Conservation (phyloP, 2,113 vertebrate genomes). For the Ptyas mucosa region DNA sequence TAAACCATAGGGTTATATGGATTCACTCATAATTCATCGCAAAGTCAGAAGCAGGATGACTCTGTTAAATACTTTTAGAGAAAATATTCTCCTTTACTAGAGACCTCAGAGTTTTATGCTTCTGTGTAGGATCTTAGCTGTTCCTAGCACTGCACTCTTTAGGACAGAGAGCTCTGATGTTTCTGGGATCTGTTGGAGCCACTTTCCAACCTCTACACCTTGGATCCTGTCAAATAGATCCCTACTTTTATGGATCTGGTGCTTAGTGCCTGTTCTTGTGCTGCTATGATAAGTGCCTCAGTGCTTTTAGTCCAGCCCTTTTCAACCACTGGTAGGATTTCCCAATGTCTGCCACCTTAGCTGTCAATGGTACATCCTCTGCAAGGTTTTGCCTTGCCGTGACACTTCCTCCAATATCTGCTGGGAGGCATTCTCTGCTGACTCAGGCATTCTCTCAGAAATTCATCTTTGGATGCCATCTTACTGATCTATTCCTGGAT, state of each 20-base stretch:
- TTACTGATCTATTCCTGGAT: background rate
- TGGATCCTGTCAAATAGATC: background rate
- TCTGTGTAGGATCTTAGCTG: background rate
- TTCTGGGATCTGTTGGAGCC: background rate
- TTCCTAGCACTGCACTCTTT: background rate
- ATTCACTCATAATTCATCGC: background rate
- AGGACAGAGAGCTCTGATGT: background rate
- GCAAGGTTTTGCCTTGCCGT: background rate
- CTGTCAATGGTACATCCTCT: background rate
- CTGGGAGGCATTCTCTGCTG: background rate
- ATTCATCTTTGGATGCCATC: background rate
- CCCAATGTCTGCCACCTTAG: background rate
- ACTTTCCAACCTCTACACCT: background rate
- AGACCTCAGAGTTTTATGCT: background rate
- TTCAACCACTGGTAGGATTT: background rate
- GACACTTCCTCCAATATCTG: background rate
- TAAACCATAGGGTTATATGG: background rate
- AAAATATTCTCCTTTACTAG: background rate
- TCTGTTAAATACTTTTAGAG: background rate
- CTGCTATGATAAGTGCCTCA: background rate
- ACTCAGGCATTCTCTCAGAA: background rate
- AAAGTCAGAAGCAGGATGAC: background rate
- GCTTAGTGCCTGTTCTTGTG: background rate
- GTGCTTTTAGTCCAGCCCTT: background rate
- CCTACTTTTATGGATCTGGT: background rate